phyloP scores from a whole-genome alignment of 2,113 vertebrate species.

The Daphoenositta chrysoptera region DNA sequence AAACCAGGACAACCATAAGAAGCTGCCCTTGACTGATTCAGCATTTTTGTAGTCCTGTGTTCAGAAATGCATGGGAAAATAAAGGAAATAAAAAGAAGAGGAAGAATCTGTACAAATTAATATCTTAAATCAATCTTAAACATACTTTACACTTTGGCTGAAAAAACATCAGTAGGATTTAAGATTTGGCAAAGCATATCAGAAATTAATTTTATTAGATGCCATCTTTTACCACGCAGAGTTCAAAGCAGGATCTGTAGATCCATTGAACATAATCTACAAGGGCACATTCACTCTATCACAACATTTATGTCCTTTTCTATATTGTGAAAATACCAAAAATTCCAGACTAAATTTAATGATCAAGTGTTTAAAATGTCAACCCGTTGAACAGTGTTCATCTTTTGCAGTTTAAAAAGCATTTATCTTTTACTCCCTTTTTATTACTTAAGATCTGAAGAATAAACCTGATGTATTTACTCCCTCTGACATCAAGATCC shows the following conservation, averaged over 20 bases:
- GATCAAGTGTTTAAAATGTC: not conserved
- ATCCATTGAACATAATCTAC: not conserved
- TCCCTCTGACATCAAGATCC: not conserved
- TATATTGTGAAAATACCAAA: not conserved
- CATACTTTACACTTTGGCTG: not conserved
- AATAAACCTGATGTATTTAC: not conserved
- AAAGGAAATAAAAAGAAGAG: not conserved
- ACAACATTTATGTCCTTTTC: not conserved
- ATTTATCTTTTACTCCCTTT: not conserved
- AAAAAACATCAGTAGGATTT: not conserved
- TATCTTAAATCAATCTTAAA: not conserved
- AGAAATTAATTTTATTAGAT: not conserved
- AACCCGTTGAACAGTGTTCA: not conserved
- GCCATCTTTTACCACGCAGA: not conserved
- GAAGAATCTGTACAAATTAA: not conserved
- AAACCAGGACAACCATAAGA: not conserved
- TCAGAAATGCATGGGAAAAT: not conserved
- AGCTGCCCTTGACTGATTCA: not conserved
- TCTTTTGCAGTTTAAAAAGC: not conserved
- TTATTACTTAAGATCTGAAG: not conserved
- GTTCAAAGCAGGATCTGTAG: not conserved
- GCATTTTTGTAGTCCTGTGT: not conserved
- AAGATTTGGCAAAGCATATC: not conserved
- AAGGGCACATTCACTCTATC: not conserved
- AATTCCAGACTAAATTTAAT: not conserved